These are phyloP conservation scores for Ptychoptera contaminata DNA, from an alignment of 2,888 invertebrate genomes.

Conservation along the genomic window DNA sequence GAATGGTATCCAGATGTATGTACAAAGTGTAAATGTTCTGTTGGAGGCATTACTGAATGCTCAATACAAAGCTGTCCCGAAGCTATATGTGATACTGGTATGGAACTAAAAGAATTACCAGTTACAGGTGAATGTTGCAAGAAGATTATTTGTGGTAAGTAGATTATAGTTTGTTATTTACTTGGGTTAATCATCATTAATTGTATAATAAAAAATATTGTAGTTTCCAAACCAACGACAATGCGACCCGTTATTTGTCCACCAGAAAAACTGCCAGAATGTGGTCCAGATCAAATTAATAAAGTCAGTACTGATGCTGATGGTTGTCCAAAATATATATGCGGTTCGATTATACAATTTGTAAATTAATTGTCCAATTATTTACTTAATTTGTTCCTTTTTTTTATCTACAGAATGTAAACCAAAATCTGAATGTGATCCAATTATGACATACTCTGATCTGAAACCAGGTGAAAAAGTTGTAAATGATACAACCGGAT, in stretches of 20 bases:
- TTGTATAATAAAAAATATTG: constrained; percentile 10
- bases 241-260: constrained; percentile 36
- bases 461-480: constrained; percentile 47
- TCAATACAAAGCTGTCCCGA: constrained; percentile 41
- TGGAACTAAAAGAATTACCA: constrained; percentile 35
- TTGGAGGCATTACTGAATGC: constrained; percentile 41
- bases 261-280: constrained; percentile 49
- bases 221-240: constrained; percentile 38
- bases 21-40: constrained; percentile 52
- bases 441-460: constrained; percentile 29
- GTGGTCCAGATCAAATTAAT: constrained; percentile 53
- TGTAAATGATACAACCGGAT: constrained; percentile 43
- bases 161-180: constrained; percentile 4
- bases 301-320: constrained; percentile 46
- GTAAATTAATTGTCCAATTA: not conserved
- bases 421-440: constrained; percentile 51
- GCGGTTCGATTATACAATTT: constrained; percentile 37
- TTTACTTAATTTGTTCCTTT: not conserved
- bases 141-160: constrained; percentile 48
- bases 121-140: constrained; percentile 50
- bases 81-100: constrained; percentile 45
- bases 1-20: constrained; percentile 52
- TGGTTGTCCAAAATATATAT: constrained; percentile 58
- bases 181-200: not conserved
- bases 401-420: constrained; percentile 44